Base-by-base conservation (phyloP, 2,888 invertebrate genomes). In the Hipparchia sbordonii region DNA sequence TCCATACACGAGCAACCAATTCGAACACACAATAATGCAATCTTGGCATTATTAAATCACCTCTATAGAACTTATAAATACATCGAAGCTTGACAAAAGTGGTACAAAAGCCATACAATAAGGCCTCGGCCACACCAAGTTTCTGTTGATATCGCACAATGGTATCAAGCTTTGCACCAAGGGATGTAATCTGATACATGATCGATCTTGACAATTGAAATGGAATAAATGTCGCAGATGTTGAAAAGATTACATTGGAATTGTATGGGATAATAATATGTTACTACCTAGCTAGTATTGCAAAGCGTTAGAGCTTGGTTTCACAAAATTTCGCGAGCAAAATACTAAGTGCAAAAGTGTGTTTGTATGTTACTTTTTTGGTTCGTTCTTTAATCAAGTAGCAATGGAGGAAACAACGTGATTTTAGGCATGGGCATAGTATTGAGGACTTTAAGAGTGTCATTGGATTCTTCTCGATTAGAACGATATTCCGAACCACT, bases 181-280 rank as follows among this genome's bases (percentile, higher is more conserved):
- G 73, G 72, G 77, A 63, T 77, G 79, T 80, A 80, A 81, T 81
- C 79, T 77, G 80, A 82, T 78, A 74, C 76, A 71, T 78, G 80
- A 81, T 79, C 80, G 77, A 78, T 79, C 79, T 79, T 72, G 75
- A 79, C 80, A 80, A 79, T 77, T 78, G 77, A 77, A 76, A 72
- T 73, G 72, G 76, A 75, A 75, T 79, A 76, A 77, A 79, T 76
- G 68, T 70, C 76, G 75, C 81, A 79, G 81, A 79, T 81, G 81
- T 77, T 74, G 70, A 66, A 74, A 61, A 76, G 79, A 80, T 80
- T 79, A 78, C 77, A 76, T 77, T 72, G 67, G 57, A 67, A 73
- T 67, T 72, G 63, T 70, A 73, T 12, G 12, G 52, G 52, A 54
- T 54, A 39, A 39, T 12, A 4, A 54, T 54, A 12, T 6, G 48